Conservation (phyloP, 2,797 vertebrate species). For the Sebastes taczanowskii region DNA sequence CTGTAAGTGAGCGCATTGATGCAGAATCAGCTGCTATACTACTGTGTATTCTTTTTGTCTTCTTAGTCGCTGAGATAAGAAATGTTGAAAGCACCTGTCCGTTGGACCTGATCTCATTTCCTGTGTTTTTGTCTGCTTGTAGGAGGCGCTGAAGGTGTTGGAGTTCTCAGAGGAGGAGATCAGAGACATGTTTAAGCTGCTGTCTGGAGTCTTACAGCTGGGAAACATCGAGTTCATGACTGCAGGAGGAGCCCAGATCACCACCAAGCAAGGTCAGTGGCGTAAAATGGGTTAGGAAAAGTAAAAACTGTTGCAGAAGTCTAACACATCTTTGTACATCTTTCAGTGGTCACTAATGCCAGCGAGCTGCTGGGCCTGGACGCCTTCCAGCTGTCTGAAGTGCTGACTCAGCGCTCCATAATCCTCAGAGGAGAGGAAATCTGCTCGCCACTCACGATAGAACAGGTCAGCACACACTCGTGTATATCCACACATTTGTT, state of each 20-base stretch:
- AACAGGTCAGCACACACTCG: slow-evolving; percentile 83
- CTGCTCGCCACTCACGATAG: slow-evolving; percentile 93
- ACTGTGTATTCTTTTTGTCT: not conserved
- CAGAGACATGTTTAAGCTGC: slow-evolving; percentile 92
- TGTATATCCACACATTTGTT: not conserved
- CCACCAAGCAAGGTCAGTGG: slow-evolving; percentile 89
- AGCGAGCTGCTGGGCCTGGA: slow-evolving; percentile 93
- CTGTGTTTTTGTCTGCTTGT: not conserved
- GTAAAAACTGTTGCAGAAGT: not conserved
- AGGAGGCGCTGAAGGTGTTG: slow-evolving; percentile 92
- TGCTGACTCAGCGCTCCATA: slow-evolving; percentile 94
- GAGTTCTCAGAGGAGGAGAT: slow-evolving; percentile 91
- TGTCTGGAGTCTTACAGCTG: slow-evolving; percentile 91
- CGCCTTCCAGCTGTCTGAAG: slow-evolving; percentile 91
- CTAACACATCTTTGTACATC: slow-evolving; percentile 2
- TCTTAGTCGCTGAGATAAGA: not conserved
- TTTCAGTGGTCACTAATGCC: slow-evolving; percentile 86
- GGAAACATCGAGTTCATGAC: slow-evolving; percentile 95
- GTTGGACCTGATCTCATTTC: not conserved
- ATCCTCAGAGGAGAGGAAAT: slow-evolving; percentile 95
- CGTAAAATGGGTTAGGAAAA: not conserved
- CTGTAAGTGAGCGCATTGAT: not conserved
- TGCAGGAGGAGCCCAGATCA: slow-evolving; percentile 92
- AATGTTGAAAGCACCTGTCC: not conserved
- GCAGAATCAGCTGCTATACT: not conserved